Evolutionary conservation across 1,140 invertebrate species (phyloP), one percentile per base, ranked within the genome.

Genomic region (Megathymus violae): DNA sequence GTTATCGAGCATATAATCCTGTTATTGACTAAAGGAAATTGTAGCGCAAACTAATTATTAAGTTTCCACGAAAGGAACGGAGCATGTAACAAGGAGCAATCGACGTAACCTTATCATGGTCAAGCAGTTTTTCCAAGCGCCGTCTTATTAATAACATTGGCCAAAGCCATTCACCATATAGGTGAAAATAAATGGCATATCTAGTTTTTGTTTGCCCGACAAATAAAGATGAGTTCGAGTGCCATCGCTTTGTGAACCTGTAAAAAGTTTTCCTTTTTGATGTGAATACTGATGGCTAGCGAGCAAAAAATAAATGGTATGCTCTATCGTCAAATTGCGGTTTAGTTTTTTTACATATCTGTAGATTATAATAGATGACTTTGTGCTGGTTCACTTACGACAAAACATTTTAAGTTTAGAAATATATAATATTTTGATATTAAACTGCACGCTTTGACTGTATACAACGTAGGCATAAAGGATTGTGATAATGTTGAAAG

Each of bases 41-140:
- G 67, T 72, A 69, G 67, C 64, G 69, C 74, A 78, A 84, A 83
- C 74, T 82, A 84, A 85, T 88, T 82, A 79, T 80, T 77, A 73
- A 76, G 74, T 75, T 74, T 64, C 82, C 84, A 67, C 79, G 62
- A 76, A 80, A 38, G 79, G 80, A 17, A 59, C 64, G 47, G 58
- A 75, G 67, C 66, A 69, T 64, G 64, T 68, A 54, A 40, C 51
- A 36, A 27, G 56, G 61, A 65, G 67, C 62, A 59, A 65, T 71
- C 59, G 36, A 7, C 4, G 56, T 64, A 64, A 17, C 61, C 63
- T 58, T 66, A 72, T 66, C 50, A 47, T 63, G 54, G 44, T 13
- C 22, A 47, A 11, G 22, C 15, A 52, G 25, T 72, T 72, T 69
- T 66, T 69, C 43, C 43, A 11, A 58, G 43, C 59, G 52, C 62